A percentile compares a stretch with the other conserved stretches of the same genome.
Evolutionary conservation across 2,113 vertebrate genomes (phyloP).

Genomic region (Fulmarus glacialis): DNA sequence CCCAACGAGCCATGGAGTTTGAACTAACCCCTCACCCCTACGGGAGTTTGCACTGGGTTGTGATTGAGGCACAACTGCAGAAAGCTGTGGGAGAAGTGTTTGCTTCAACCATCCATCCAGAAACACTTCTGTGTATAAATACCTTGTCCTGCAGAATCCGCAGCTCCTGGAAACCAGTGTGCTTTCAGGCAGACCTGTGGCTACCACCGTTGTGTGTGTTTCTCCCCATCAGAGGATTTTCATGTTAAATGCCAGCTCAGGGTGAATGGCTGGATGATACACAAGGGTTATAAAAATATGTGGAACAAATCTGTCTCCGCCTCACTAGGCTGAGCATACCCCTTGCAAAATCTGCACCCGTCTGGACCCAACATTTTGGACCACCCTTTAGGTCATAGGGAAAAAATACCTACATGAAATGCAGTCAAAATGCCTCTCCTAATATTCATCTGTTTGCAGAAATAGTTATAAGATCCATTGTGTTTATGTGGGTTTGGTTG

Average conservation of each 20-base stretch:
- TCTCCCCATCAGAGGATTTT: background rate
- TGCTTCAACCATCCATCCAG: background rate
- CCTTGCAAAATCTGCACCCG: background rate
- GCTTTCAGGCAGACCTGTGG: background rate
- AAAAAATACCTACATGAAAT: background rate
- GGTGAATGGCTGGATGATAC: background rate
- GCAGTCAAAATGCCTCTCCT: background rate
- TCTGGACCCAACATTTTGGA: background rate
- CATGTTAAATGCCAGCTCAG: background rate
- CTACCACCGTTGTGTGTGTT: background rate
- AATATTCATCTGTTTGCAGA: background rate
- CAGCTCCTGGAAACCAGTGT: background rate
- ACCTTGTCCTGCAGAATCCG: background rate
- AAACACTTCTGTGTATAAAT: background rate
- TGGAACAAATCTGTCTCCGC: background rate
- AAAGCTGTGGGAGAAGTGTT: background rate
- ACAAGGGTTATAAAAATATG: background rate
- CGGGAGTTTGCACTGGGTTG: rapidly evolving
- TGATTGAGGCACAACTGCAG: background rate
- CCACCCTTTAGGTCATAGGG: background rate
- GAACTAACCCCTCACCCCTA: background rate
- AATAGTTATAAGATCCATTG: background rate
- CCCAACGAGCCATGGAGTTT: background rate
- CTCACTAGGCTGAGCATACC: rapidly evolving
- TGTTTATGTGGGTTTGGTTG: background rate